A percentile compares a stretch with the other conserved stretches of the same genome.
Conservation (phyloP, 1,140 invertebrate genomes). For the Heliothis subflexa region DNA sequence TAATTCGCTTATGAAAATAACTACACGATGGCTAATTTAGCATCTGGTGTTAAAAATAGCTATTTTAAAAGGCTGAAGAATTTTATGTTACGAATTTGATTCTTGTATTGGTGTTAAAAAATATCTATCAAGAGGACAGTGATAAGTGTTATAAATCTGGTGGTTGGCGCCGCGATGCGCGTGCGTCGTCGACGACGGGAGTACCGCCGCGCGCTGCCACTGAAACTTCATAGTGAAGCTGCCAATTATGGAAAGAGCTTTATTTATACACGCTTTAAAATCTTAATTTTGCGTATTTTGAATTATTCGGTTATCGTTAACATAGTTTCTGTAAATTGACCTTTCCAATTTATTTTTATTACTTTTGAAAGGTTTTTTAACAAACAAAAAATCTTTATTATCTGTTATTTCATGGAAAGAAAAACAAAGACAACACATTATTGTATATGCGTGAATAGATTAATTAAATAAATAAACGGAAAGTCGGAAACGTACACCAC, state of each 20-base stretch:
- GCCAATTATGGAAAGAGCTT: conserved; percentile 37
- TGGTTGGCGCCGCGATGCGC: conserved; percentile 42
- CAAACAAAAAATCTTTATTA: not conserved
- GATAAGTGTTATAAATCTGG: conserved; percentile 50
- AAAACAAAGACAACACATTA: conserved; percentile 8
- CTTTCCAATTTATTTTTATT: no score
- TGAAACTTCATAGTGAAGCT: conserved; percentile 28
- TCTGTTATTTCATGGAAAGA: conserved; percentile 11
- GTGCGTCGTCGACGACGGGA: conserved; percentile 1
- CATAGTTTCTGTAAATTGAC: no score
- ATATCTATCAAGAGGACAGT: conserved; percentile 46
- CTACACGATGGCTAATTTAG: not conserved
- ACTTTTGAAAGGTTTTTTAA: no score
- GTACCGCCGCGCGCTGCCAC: not conserved
- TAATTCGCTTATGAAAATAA: conserved; percentile 14
- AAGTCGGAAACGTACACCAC: conserved; percentile 16
- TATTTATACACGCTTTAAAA: not conserved
- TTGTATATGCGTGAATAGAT: conserved; percentile 12
- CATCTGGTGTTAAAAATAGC: not conserved
- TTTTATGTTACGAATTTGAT: conserved; percentile 1
- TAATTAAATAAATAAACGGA: not conserved
- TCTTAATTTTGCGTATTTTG: not conserved
- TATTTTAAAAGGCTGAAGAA: not conserved
- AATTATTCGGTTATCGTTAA: not conserved
- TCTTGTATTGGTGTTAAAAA: conserved; percentile 43